These are phyloP conservation scores for Harpalus rufipes DNA, from an alignment of 2,888 invertebrate genomes.

Conservation along the genomic window DNA sequence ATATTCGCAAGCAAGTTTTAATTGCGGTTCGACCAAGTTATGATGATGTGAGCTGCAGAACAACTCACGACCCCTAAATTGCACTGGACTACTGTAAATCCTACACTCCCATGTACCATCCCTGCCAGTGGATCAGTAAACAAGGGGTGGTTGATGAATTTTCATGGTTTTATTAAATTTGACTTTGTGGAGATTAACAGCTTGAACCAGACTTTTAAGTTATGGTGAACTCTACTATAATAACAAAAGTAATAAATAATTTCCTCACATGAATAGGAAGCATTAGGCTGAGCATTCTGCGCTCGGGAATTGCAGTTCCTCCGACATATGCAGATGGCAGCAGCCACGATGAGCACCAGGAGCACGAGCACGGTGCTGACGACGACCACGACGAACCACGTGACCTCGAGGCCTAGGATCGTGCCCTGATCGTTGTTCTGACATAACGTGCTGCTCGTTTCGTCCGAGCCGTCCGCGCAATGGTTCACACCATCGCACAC, in stretches of 20 bases:
- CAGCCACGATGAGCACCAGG: constrained; percentile 84
- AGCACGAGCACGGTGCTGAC: constrained; percentile 85
- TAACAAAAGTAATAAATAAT: neutral
- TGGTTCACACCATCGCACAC: constrained; percentile 96
- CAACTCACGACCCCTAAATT: neutral
- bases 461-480: constrained; percentile 96
- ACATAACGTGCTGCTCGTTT: constrained; percentile 90
- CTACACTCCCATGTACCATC: neutral
- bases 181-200: constrained; percentile 8
- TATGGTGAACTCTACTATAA: neutral
- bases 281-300: constrained; percentile 77
- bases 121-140: neutral
- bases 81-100: neutral
- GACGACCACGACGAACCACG: constrained; percentile 87
- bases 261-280: constrained; percentile 77
- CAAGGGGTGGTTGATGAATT: constrained; percentile 10
- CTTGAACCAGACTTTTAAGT: neutral
- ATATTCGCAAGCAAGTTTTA: constrained; percentile 48
- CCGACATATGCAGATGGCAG: constrained; percentile 88
- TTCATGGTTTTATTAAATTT: constrained; percentile 34
- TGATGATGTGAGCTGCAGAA: constrained; percentile 12
- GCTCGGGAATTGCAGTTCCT: constrained; percentile 79
- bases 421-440: constrained; percentile 87
- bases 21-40: constrained; percentile 27
- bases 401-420: constrained; percentile 86